Percentiles rank a stretch among this genome's conserved stretches.
These are phyloP conservation scores for Chiridota heheva DNA, from an alignment of 35 echinoderm and acorn worm species.

Conservation along the genomic window DNA sequence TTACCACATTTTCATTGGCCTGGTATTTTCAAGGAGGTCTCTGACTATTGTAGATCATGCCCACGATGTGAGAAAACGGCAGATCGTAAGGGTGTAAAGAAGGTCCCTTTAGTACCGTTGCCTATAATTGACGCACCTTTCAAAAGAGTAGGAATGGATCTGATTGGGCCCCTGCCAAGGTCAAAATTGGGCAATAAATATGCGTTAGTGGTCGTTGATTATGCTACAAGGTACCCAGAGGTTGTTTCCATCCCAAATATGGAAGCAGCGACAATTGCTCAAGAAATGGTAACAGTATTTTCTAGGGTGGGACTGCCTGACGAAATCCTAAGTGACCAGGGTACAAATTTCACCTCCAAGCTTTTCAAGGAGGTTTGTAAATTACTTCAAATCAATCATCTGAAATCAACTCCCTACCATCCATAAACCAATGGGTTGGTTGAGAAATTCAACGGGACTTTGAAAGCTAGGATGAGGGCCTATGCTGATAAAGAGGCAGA, in stretches of 20 bases:
- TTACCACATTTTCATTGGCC: slow-evolving; percentile 25
- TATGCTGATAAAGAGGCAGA: slow-evolving; percentile 18
- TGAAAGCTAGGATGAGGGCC: slow-evolving; percentile 11
- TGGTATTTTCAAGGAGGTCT: slow-evolving; percentile 13
- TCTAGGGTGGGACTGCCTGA: slow-evolving; percentile 2
- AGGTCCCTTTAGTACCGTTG: slow-evolving; percentile 3
- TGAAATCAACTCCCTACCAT: slow-evolving; percentile 25
- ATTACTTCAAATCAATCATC: neutral
- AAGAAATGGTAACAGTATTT: slow-evolving; percentile 15
- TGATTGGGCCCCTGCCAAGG: too few relatives aligned
- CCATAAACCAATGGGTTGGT: slow-evolving; percentile 18
- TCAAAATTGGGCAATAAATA: slow-evolving; percentile 5
- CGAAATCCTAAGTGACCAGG: slow-evolving; percentile 15
- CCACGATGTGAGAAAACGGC: neutral
- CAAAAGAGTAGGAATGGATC: slow-evolving; percentile 1
- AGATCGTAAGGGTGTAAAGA: neutral
- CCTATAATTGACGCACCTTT: slow-evolving; percentile 12
- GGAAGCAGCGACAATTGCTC: neutral
- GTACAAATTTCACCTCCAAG: slow-evolving; percentile 11
- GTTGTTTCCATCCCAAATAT: neutral
- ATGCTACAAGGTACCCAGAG: slow-evolving; percentile 19
- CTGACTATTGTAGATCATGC: slow-evolving; percentile 17
- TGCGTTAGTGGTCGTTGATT: neutral
- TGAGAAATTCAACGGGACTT: slow-evolving; percentile 20
- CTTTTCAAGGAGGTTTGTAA: slow-evolving; percentile 4